phyloP scores from a whole-genome alignment of 2,797 vertebrate species.

The Peromyscus attwateri region DNA sequence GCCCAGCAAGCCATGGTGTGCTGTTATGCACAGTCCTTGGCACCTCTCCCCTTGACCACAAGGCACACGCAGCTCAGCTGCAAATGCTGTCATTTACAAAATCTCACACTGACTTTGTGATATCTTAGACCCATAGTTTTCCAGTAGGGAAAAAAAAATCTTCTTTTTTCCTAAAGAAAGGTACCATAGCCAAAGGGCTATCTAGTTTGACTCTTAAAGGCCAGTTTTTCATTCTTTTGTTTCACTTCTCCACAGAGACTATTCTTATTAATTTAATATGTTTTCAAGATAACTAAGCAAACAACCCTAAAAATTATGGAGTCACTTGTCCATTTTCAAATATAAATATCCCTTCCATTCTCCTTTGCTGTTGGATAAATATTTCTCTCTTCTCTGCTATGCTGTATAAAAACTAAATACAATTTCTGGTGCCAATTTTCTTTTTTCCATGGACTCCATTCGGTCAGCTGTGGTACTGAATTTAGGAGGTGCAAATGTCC shows the following conservation, averaged over 20 bases:
- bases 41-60: background rate
- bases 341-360: background rate
- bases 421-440: slow-evolving; percentile 38
- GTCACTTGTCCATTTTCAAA: slow-evolving; percentile 46
- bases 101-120: background rate
- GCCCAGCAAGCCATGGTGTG: background rate
- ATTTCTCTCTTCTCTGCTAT: slow-evolving; percentile 43
- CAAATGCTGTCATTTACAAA: background rate
- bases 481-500: slow-evolving; percentile 65
- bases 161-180: background rate
- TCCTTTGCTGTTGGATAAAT: slow-evolving; percentile 32
- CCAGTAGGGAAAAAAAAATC: background rate
- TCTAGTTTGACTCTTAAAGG: background rate
- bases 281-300: slow-evolving; percentile 34
- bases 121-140: background rate
- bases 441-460: slow-evolving; percentile 43
- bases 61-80: background rate
- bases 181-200: background rate
- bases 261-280: slow-evolving; percentile 60
- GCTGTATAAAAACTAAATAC: background rate
- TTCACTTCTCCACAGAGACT: background rate
- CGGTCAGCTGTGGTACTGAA: slow-evolving; percentile 69
- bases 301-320: slow-evolving; percentile 22
- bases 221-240: slow-evolving; percentile 6
- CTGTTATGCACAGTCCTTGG: background rate